Base-by-base conservation (phyloP, 37 sponge, comb jelly and placozoan genomes). In the Hexactinellida sp. region DNA sequence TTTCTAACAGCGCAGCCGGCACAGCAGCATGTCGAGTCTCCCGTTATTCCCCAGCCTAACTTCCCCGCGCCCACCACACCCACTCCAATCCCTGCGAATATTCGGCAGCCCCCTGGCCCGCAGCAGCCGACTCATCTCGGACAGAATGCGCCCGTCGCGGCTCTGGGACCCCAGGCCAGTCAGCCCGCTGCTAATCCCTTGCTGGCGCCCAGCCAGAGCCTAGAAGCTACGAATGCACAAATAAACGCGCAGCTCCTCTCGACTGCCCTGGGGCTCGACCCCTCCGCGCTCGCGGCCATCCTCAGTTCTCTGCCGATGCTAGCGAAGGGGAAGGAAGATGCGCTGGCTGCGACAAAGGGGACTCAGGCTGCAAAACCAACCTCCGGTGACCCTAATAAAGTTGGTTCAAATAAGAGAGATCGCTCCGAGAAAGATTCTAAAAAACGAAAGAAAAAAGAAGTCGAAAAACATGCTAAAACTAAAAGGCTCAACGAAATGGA, bases 201-300 rank as follows among this genome's bases (percentile, higher is more conserved):
- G 13, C 16, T 16, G 16, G 13, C 9, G 16, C 52, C 52, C 9
- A 47, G 13, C 16, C 30, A 10, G 5, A 41, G 47, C 47, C 47
- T 16, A 41, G 76, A 63, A n/a, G 76, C 76, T 32, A 28, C 76
- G 25, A 63, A 63, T 63, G 76, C 76, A 21, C 76, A 63, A 23
- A 63, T 63, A 63, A 63, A 63, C 34, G 76, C 30, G 13, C 76
- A 63, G 34, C 76, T 63, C 34, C 76, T 63, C 76, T 63, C 76
- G 19, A 63, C 76, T 7, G 76, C 76, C 13, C 76, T 63, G 76
- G 76, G 76, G 19, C 3, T 63, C 19, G 76, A 63, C 30, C 76
- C 76, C 5, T 21, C 76, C 3, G 76, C 76, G 3, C 76, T 63
- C 5, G 76, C 76, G 5, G 13, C 76, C 13, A 10, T 63, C 3